Conservation (phyloP, 2,888 invertebrate genomes). For the Galerucella pusilla region DNA sequence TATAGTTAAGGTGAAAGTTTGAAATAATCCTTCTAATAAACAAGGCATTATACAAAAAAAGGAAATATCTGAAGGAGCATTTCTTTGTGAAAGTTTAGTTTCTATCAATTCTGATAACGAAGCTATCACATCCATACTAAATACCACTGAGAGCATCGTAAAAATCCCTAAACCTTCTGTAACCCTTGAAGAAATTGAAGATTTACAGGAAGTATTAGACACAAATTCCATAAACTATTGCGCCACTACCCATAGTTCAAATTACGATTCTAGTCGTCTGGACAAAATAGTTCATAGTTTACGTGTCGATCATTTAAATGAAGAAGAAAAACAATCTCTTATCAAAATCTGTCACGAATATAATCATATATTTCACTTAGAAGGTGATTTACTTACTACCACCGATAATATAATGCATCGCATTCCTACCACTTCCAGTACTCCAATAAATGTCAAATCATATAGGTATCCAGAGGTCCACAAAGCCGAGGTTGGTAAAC, state of each 20-base stretch:
- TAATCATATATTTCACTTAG: slow-evolving; percentile 50
- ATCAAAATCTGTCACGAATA: slow-evolving; percentile 48
- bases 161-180: background rate
- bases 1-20: slow-evolving; percentile 43
- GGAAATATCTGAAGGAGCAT: slow-evolving; percentile 38
- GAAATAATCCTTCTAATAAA: slow-evolving; percentile 32
- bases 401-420: slow-evolving; percentile 48
- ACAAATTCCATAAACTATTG: background rate
- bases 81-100: slow-evolving; percentile 37
- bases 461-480: slow-evolving; percentile 54
- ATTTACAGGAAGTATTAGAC: background rate
- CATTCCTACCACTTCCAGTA: slow-evolving; percentile 45
- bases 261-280: background rate
- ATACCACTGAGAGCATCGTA: slow-evolving; percentile 5
- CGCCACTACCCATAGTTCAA: background rate
- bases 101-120: slow-evolving; percentile 16
- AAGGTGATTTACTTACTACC: slow-evolving; percentile 46
- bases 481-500: slow-evolving; percentile 52
- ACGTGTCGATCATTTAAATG: slow-evolving; percentile 49
- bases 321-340: slow-evolving; percentile 49
- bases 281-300: slow-evolving; percentile 27
- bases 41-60: slow-evolving; percentile 45
- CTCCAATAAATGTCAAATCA: slow-evolving; percentile 49
- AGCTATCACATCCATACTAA: slow-evolving; percentile 25
- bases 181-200: background rate